Conservation (phyloP, 2,888 invertebrate species). For the Seira ritae region DNA sequence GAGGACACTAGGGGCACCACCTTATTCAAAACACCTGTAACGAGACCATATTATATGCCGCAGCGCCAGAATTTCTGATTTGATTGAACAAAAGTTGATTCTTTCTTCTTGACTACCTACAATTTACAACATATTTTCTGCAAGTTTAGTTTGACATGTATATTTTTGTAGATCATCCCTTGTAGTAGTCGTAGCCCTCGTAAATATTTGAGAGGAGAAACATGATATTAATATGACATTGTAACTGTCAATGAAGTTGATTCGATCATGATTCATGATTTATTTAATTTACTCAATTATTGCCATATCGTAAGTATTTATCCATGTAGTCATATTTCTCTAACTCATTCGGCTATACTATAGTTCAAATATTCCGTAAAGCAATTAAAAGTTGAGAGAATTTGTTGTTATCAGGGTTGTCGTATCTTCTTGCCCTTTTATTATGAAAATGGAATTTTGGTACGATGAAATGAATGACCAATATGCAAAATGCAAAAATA, state of each 20-base stretch:
- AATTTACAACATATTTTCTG: neutral
- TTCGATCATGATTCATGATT: conserved; percentile 15
- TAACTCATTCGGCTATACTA: too few species aligned
- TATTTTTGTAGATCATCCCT: neutral
- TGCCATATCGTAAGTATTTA: too few species aligned
- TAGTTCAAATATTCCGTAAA: too few species aligned
- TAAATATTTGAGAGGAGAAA: conserved; percentile 8
- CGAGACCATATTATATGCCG: neutral
- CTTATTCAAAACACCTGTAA: conserved; percentile 3
- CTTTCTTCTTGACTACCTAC: conserved; percentile 5
- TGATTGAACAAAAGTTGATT: neutral
- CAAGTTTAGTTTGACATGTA: conserved; percentile 8
- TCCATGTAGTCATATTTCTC: neutral
- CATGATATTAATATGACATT: conserved; percentile 15
- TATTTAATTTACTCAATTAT: conserved; percentile 19
- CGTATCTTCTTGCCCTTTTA: neutral
- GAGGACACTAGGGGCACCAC: conserved; percentile 48
- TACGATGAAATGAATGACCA: too few species aligned
- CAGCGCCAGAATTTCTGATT: too few species aligned
- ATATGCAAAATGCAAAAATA: too few species aligned
- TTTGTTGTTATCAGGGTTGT: neutral
- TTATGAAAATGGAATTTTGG: neutral
- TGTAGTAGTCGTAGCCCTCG: too few species aligned
- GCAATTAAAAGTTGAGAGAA: neutral
- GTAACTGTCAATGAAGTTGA: conserved; percentile 9